Percentiles rank a stretch among this genome's conserved stretches.
Evolutionary conservation across 1,140 invertebrate species (phyloP).

Genomic region (Bombyx mandarina): DNA sequence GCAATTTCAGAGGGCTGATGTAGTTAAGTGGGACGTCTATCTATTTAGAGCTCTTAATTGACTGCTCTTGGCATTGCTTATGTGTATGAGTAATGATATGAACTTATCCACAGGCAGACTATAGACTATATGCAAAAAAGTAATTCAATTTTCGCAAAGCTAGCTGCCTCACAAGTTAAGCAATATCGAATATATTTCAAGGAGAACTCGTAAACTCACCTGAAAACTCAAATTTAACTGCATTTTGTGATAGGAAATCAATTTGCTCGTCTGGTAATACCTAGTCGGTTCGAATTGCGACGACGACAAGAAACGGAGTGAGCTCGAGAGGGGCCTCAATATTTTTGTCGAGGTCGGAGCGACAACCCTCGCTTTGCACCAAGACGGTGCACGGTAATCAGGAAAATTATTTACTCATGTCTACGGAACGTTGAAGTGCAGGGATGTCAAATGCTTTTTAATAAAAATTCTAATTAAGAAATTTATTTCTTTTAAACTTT

Average conservation of each 20-base stretch:
- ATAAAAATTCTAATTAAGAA: no score
- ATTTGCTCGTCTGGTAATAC: constrained; percentile 32
- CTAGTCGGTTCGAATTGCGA: constrained; percentile 27
- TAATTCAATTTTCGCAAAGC: no score
- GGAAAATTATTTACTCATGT: constrained; percentile 67
- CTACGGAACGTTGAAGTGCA: constrained; percentile 39
- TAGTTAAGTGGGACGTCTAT: no score
- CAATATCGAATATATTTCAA: no score
- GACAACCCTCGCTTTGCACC: constrained; percentile 33
- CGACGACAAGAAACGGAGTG: constrained; percentile 22
- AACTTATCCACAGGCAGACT: no score
- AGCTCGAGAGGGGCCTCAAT: constrained; percentile 33
- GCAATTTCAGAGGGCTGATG: no score
- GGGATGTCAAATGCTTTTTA: constrained; percentile 25
- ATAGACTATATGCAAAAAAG: no score
- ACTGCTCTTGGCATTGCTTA: no score
- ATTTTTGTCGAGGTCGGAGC: constrained; percentile 47
- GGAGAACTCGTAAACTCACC: constrained; percentile 2
- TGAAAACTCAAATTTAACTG: constrained; percentile 17
- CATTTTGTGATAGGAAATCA: constrained; percentile 40
- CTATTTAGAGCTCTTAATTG: no score
- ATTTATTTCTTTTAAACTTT: no score
- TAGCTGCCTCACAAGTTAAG: no score
- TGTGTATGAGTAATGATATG: no score
- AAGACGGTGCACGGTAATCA: constrained; percentile 60